A percentile compares a stretch with the other conserved stretches of the same genome.
Evolutionary conservation across 1,140 invertebrate genomes (phyloP).

Genomic region (Tetragonula clypearis): DNA sequence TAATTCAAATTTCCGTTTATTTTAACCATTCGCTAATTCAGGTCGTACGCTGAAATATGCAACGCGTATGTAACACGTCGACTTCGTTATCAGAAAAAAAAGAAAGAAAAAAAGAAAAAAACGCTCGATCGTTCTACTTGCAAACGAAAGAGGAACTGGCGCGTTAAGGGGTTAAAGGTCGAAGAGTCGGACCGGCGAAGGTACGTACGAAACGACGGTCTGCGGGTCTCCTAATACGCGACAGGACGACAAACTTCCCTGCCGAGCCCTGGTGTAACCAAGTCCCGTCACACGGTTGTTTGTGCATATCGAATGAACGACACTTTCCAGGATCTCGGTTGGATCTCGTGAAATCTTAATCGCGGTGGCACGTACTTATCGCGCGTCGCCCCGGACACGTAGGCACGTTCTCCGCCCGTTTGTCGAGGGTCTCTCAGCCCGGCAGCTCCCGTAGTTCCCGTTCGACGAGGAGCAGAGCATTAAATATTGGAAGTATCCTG

Average conservation of each 20-base stretch:
- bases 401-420: conserved; percentile 44
- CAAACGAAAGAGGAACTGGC: too few relatives aligned
- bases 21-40: too few relatives aligned
- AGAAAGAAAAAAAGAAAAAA: too few relatives aligned
- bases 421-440: conserved; percentile 1
- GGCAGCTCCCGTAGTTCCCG: neutral
- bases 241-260: conserved; percentile 37
- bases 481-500: conserved; percentile 75
- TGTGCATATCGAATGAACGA: conserved; percentile 76
- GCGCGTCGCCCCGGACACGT: conserved; percentile 63
- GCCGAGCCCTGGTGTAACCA: conserved; percentile 66
- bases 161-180: too few relatives aligned
- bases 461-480: conserved; percentile 42
- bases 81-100: too few relatives aligned
- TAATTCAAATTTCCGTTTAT: too few relatives aligned
- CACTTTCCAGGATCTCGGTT: conserved; percentile 67
- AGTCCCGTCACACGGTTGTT: conserved; percentile 80
- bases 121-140: too few relatives aligned
- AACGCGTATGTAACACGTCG: too few relatives aligned
- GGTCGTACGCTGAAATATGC: too few relatives aligned
- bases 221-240: conserved; percentile 24
- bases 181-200: too few relatives aligned
- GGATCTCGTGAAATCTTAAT: conserved; percentile 78
- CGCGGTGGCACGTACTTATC: conserved; percentile 72
- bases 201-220: conserved; percentile 1